Conservation (phyloP, 2,797 vertebrate genomes). For the Fistularia commersonii region DNA sequence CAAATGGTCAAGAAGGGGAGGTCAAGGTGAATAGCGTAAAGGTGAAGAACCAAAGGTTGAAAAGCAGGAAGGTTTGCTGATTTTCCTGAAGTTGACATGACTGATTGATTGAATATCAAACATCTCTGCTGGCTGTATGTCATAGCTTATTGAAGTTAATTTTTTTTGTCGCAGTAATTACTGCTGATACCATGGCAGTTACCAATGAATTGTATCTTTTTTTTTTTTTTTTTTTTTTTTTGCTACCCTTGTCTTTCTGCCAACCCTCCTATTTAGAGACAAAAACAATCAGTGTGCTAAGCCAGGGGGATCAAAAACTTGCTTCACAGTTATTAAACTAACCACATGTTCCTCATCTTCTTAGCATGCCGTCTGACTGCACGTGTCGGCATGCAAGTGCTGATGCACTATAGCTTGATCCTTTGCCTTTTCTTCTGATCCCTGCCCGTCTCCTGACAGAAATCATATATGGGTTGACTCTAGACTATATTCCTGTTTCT, state of each 20-base stretch:
- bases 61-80: conserved; percentile 9
- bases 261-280: neutral
- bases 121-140: too few relatives aligned
- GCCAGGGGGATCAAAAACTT: conserved; percentile 3
- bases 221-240: conserved; percentile 1
- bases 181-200: neutral
- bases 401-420: conserved; percentile 79
- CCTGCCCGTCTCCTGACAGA: conserved; percentile 53
- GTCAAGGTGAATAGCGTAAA: conserved; percentile 12
- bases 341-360: conserved; percentile 12
- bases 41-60: conserved; percentile 3
- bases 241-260: too few relatives aligned
- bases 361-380: conserved; percentile 38
- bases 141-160: too few relatives aligned
- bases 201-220: neutral
- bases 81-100: conserved; percentile 47
- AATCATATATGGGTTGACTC: neutral
- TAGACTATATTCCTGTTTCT: conserved; percentile 28
- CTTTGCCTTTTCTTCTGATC: conserved; percentile 77
- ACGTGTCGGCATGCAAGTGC: conserved; percentile 39
- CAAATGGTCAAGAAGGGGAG: conserved; percentile 40
- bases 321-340: conserved; percentile 3
- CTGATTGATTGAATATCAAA: neutral
- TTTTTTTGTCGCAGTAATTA: too few relatives aligned
- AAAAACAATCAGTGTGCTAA: neutral